Evolutionary conservation across 2,888 invertebrate genomes (phyloP), one percentile per base, ranked within the genome.

Genomic region (Physocephala rufipes): DNA sequence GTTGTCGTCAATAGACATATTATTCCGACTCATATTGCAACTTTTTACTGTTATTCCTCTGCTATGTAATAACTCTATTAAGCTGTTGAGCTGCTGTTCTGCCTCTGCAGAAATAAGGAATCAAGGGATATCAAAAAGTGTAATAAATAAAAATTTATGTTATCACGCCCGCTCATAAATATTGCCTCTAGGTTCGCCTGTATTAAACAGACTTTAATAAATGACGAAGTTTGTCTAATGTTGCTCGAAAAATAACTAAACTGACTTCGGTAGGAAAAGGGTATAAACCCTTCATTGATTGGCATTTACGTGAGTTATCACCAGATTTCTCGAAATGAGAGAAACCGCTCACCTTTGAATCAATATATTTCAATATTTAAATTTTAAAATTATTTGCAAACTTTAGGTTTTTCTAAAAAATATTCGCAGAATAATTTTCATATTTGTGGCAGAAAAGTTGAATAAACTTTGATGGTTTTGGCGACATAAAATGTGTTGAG

Each of bases 11-110:
- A n/a, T n/a, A n/a, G n/a, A n/a, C n/a, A n/a, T n/a, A n/a, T n/a
- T n/a, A n/a, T n/a, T n/a, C n/a, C n/a, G n/a, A n/a, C 49, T 53
- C 30, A 4, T 36, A 36, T 9, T 36, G 36, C 9, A 36, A 36
- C 36, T 36, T 36, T 36, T 36, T 36, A 36, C 36, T 70, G 69
- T 53, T 63, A 70, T 63, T 63, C 63, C 51, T 70, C 69, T 70
- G 43, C n/a, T n/a, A 36, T 61, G 62, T 68, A 59, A 51, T 61
- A 68, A 68, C 36, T 36, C 36, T 36, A 36, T 36, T 36, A 36
- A 4, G 4, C 36, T 36, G 36, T 36, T 36, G 9, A 4, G 4
- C 36, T 36, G 36, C 36, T 36, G 36, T 9, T 68, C 68, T 61
- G 62, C 62, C 62, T 62, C 68, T 13, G 28, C 4, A n/a, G n/a